These are phyloP conservation scores for Tetragonisca angustula DNA, from an alignment of 2,888 invertebrate species.

Conservation along the genomic window DNA sequence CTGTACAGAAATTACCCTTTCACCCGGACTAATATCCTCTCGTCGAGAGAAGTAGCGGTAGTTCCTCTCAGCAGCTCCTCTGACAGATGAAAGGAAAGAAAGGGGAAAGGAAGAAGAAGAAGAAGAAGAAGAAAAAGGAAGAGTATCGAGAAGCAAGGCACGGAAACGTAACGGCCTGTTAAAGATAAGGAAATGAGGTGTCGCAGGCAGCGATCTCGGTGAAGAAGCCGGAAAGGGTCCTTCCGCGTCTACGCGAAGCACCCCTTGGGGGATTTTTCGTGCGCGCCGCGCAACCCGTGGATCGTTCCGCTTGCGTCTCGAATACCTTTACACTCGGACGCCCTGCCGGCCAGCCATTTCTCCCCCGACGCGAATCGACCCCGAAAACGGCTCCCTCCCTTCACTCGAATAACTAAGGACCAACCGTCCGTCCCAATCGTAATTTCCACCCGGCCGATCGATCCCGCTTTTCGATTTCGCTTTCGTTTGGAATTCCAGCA, in stretches of 20 bases:
- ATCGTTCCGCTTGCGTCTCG: conserved; percentile 68
- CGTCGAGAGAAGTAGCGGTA: neutral
- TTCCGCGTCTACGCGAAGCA: conserved; percentile 60
- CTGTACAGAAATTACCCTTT: conserved; percentile 13
- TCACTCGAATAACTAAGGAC: conserved; percentile 65
- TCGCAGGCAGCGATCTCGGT: conserved; percentile 75
- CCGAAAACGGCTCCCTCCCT: conserved; percentile 48
- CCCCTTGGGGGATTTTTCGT: conserved; percentile 75
- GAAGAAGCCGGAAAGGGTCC: conserved; percentile 75
- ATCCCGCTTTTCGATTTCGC: conserved; percentile 6
- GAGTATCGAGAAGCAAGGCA: conserved; percentile 61
- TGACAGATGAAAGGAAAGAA: neutral
- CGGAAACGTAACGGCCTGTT: conserved; percentile 82
- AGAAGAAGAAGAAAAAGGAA: conserved; percentile 26
- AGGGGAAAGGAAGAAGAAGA: conserved; percentile 30
- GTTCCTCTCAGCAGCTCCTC: neutral
- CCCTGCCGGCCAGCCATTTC: conserved; percentile 76
- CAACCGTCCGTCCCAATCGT: conserved; percentile 60
- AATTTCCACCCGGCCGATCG: conserved; percentile 46
- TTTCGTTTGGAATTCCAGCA: conserved; percentile 1
- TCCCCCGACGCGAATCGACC: conserved; percentile 53
- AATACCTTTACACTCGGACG: conserved; percentile 83
- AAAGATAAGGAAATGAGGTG: conserved; percentile 84
- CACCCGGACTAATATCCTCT: neutral
- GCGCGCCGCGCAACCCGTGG: conserved; percentile 6